phyloP scores from a whole-genome alignment of 1,140 invertebrate genomes.

The Marisa cornuarietis region DNA sequence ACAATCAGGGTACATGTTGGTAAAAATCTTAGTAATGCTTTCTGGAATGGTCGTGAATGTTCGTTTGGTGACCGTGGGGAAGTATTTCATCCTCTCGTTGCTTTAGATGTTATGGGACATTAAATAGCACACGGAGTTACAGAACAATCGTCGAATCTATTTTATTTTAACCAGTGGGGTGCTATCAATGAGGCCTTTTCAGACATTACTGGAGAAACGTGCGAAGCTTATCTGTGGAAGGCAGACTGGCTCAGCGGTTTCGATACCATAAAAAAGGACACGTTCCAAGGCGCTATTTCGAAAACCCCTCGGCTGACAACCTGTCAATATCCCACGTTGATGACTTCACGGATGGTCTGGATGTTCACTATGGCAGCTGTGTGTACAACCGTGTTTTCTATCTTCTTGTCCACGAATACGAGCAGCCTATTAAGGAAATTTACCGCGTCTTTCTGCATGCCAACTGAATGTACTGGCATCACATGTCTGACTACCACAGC shows the following conservation, averaged over 20 bases:
- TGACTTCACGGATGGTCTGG: constrained; percentile 27
- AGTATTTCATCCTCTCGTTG: constrained; percentile 30
- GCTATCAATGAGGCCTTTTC: constrained; percentile 48
- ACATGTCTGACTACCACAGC: constrained; percentile 22
- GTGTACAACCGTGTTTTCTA: constrained; percentile 43
- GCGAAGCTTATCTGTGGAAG: constrained; percentile 27
- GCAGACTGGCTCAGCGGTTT: constrained; percentile 32
- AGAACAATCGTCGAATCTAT: constrained; percentile 34
- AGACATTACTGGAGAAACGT: constrained; percentile 45
- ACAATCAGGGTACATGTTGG: constrained; percentile 44
- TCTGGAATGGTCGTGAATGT: constrained; percentile 23
- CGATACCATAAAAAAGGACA: constrained; percentile 26
- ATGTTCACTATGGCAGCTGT: constrained; percentile 41
- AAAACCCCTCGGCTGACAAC: constrained; percentile 33
- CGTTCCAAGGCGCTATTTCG: constrained; percentile 34
- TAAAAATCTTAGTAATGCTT: constrained; percentile 21
- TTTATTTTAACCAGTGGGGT: constrained; percentile 41
- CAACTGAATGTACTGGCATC: constrained; percentile 47
- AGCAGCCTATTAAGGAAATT: constrained; percentile 25
- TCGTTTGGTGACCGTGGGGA: constrained; percentile 40
- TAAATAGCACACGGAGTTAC: constrained; percentile 47
- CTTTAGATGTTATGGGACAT: constrained; percentile 37
- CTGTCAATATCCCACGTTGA: constrained; percentile 37
- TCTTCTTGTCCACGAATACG: constrained; percentile 22
- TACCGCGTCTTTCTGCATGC: constrained; percentile 40